These are phyloP conservation scores for Scrobipalpa atriplicella DNA, from an alignment of 2,888 invertebrate genomes.

Conservation along the genomic window DNA sequence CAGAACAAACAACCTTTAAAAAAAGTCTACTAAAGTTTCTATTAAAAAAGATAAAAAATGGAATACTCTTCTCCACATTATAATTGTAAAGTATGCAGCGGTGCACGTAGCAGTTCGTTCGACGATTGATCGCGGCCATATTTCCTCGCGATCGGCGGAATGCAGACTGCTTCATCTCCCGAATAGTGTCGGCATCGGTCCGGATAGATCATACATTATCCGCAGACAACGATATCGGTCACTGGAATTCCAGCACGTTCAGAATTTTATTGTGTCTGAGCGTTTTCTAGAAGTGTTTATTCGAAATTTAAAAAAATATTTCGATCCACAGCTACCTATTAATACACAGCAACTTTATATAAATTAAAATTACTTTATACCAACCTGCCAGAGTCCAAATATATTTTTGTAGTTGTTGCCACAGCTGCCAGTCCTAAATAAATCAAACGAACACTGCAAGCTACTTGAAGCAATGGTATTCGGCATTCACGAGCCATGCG, in stretches of 20 bases:
- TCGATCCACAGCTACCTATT: too few species aligned
- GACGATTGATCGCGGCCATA: neutral
- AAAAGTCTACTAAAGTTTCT: neutral
- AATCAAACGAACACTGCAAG: too few species aligned
- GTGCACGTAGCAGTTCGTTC: neutral
- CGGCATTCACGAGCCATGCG: too few species aligned
- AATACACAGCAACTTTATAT: too few species aligned
- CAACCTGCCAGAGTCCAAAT: too few species aligned
- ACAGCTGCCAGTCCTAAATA: too few species aligned
- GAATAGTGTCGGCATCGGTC: neutral
- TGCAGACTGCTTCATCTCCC: neutral
- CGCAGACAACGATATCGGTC: slow-evolving; percentile 5
- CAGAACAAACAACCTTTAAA: too few species aligned
- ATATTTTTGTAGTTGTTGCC: too few species aligned
- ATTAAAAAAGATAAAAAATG: neutral
- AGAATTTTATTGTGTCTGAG: slow-evolving; percentile 9
- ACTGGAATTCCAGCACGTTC: slow-evolving; percentile 5
- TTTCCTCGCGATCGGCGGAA: neutral
- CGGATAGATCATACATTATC: slow-evolving; percentile 17
- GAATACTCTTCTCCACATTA: neutral
- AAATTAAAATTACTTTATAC: too few species aligned
- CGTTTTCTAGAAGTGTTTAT: neutral
- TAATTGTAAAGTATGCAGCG: slow-evolving; percentile 8
- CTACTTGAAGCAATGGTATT: too few species aligned
- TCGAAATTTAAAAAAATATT: neutral